Percentiles rank a stretch among this genome's conserved stretches.
Conservation (phyloP, 2,797 vertebrate species). For the Microctenopoma lineatum region DNA sequence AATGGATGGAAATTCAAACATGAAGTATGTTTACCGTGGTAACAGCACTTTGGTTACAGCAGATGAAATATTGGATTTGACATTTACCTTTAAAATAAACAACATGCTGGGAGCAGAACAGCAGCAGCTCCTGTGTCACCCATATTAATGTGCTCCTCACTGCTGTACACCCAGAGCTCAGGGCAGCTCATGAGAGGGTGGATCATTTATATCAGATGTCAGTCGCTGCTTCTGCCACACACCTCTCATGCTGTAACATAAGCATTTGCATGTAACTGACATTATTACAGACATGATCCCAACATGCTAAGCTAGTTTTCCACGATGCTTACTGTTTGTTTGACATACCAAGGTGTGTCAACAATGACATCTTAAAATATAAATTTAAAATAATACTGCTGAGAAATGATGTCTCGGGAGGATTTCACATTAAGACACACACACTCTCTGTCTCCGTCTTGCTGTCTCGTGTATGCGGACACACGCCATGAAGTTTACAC, state of each 20-base stretch:
- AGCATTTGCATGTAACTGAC: constrained; percentile 3
- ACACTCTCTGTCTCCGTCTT: constrained; percentile 4
- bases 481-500: constrained; percentile 41
- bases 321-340: not conserved
- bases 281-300: not conserved
- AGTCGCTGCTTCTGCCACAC: constrained; percentile 35
- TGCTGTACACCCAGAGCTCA: constrained; percentile 39
- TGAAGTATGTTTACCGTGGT: constrained; percentile 8
- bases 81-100: constrained; percentile 25
- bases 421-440: constrained; percentile 13
- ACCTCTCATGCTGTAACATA: constrained; percentile 15
- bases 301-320: not conserved
- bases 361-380: constrained; percentile 3
- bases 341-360: not conserved
- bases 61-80: constrained; percentile 14
- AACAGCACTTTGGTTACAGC: not conserved
- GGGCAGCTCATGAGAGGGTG: constrained; percentile 43
- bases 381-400: not conserved
- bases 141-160: constrained; percentile 53
- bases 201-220: constrained; percentile 67
- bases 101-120: constrained; percentile 22
- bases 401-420: not conserved
- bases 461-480: constrained; percentile 5
- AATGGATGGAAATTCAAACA: constrained; percentile 4
- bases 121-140: constrained; percentile 44